Evolutionary conservation across 2,888 invertebrate species (phyloP).

Genomic region (Phrixothrix hirtus): DNA sequence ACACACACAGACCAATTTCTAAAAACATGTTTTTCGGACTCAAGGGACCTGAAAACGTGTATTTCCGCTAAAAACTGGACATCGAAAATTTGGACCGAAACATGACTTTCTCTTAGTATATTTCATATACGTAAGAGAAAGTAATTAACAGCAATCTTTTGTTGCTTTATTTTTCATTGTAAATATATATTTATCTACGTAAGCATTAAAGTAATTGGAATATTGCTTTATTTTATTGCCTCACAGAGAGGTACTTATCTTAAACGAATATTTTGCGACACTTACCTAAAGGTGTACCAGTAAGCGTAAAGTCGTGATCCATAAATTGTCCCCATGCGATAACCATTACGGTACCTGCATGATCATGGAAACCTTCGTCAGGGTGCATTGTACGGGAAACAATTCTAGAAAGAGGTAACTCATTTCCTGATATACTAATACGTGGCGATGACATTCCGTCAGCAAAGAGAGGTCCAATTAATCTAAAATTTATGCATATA

Average conservation of each 20-base stretch:
- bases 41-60: too few species aligned
- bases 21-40: too few species aligned
- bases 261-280: not conserved
- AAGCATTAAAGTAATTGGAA: not conserved
- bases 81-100: too few species aligned
- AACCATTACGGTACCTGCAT: slow-evolving; percentile 91
- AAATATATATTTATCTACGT: not conserved
- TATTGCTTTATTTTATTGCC: too few species aligned
- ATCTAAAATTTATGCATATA: slow-evolving; percentile 52
- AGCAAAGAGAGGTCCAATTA: slow-evolving; percentile 78
- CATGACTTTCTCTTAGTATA: too few species aligned
- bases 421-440: slow-evolving; percentile 74
- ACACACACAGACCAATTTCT: too few species aligned
- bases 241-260: not conserved
- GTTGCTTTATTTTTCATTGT: too few species aligned
- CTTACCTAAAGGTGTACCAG: slow-evolving; percentile 84
- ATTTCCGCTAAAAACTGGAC: too few species aligned
- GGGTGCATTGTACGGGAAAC: slow-evolving; percentile 91
- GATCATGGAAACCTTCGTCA: slow-evolving; percentile 91
- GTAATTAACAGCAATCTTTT: too few species aligned
- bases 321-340: slow-evolving; percentile 95
- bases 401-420: slow-evolving; percentile 78
- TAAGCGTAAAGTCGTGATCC: slow-evolving; percentile 91
- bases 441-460: slow-evolving; percentile 86
- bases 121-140: too few species aligned